Conservation (phyloP, 2,113 vertebrate species). For the Ceratotherium simum region DNA sequence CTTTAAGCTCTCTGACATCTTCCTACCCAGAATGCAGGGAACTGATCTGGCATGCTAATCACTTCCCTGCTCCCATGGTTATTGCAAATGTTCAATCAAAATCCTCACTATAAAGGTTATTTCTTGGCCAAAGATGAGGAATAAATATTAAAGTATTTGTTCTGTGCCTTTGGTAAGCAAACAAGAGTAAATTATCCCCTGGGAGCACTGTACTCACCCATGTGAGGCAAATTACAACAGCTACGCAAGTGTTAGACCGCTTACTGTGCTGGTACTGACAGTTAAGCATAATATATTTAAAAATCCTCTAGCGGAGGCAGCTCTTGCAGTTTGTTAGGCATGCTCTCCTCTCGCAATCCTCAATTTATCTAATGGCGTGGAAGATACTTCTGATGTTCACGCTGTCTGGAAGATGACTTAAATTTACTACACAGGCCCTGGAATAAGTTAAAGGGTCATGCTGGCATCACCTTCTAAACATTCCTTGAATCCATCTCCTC, state of each 20-base stretch:
- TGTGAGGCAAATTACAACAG: constrained; percentile 53
- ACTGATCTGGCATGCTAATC: background rate
- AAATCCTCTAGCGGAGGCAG: constrained; percentile 28
- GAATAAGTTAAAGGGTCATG: background rate
- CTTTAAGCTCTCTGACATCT: background rate
- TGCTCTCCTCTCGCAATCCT: background rate
- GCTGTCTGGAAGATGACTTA: constrained; percentile 9
- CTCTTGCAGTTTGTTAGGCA: constrained; percentile 9
- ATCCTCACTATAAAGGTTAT: background rate
- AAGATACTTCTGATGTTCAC: constrained; percentile 42
- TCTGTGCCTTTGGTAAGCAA: constrained; percentile 57
- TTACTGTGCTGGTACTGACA: background rate
- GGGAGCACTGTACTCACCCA: background rate
- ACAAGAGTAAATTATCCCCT: constrained; percentile 42
- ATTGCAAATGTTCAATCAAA: constrained; percentile 48
- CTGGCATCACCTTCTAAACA: background rate
- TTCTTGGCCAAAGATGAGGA: constrained; percentile 51
- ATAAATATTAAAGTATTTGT: constrained; percentile 49
- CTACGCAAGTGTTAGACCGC: background rate
- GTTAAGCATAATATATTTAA: constrained; percentile 2
- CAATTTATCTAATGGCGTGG: constrained; percentile 37
- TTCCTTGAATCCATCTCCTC: background rate
- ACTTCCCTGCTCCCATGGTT: background rate
- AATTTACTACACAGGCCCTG: background rate
- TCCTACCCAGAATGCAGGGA: background rate